Evolutionary conservation across 92 coral and sea anemone genomes (phyloP).

Genomic region (Bergia puertoricense): DNA sequence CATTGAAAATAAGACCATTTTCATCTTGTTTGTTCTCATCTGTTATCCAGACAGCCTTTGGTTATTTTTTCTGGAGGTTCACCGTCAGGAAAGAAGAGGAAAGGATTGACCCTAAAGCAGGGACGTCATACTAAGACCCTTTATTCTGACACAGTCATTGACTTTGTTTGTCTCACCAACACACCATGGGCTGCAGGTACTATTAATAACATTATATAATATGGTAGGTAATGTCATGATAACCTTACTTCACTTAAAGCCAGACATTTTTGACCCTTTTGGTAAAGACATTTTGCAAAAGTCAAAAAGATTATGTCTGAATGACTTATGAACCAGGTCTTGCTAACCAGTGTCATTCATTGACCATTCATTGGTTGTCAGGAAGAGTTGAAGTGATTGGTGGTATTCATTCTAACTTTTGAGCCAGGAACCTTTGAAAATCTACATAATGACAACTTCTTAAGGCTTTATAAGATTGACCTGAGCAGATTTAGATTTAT

Average conservation of each 20-base stretch:
- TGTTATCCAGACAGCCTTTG: conserved; percentile 72
- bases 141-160: conserved; percentile 69
- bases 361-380: too few species aligned
- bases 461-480: neutral
- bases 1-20: neutral
- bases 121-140: conserved; percentile 71
- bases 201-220: neutral
- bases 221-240: neutral
- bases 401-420: too few species aligned
- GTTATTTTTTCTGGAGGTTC: conserved; percentile 93
- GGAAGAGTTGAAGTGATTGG: too few species aligned
- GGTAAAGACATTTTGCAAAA: too few species aligned
- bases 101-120: conserved; percentile 86
- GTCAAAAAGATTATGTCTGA: too few species aligned
- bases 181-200: conserved; percentile 82
- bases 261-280: neutral
- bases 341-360: too few species aligned
- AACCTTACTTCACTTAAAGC: neutral
- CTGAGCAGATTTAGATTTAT: too few species aligned
- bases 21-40: neutral
- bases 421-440: too few species aligned
- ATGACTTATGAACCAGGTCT: too few species aligned
- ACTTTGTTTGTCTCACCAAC: conserved; percentile 63
- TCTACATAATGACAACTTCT: too few species aligned
- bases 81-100: conserved; percentile 70